Conservation (phyloP, 2,113 vertebrate species). For the Ifrita kowaldi region DNA sequence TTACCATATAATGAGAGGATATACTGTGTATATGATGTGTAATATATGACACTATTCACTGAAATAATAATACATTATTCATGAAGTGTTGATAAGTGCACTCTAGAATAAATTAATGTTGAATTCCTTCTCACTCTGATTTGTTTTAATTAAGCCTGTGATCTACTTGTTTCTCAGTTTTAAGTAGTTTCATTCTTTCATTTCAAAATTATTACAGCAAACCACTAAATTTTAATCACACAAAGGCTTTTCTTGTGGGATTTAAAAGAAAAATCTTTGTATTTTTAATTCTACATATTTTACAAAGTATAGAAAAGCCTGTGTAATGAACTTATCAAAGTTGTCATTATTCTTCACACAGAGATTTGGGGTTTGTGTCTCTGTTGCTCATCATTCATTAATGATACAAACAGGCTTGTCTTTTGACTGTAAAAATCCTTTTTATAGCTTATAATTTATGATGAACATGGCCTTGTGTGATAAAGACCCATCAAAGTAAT, state of each 20-base stretch:
- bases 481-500: conserved; percentile 64
- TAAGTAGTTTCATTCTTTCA: not conserved
- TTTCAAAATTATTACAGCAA: conserved; percentile 28
- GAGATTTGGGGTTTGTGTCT: conserved; percentile 34
- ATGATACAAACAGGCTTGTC: conserved; percentile 55
- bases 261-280: conserved; percentile 23
- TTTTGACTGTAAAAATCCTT: conserved; percentile 53
- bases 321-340: conserved; percentile 44
- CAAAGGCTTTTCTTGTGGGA: not conserved
- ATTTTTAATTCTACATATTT: conserved; percentile 9
- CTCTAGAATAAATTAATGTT: conserved; percentile 3
- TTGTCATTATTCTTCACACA: conserved; percentile 17
- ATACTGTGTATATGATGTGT: not conserved
- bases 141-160: conserved; percentile 33
- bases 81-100: not conserved
- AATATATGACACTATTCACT: not conserved
- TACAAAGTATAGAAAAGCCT: not conserved
- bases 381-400: conserved; percentile 42
- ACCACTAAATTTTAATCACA: conserved; percentile 4
- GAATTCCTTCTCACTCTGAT: conserved; percentile 5
- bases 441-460: conserved; percentile 54
- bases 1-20: not conserved
- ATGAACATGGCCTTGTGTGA: conserved; percentile 54
- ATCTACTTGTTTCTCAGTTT: conserved; percentile 8
- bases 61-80: conserved; percentile 1